Conservation (phyloP, 2,113 vertebrate genomes). For the Cranoglanis bouderius region DNA sequence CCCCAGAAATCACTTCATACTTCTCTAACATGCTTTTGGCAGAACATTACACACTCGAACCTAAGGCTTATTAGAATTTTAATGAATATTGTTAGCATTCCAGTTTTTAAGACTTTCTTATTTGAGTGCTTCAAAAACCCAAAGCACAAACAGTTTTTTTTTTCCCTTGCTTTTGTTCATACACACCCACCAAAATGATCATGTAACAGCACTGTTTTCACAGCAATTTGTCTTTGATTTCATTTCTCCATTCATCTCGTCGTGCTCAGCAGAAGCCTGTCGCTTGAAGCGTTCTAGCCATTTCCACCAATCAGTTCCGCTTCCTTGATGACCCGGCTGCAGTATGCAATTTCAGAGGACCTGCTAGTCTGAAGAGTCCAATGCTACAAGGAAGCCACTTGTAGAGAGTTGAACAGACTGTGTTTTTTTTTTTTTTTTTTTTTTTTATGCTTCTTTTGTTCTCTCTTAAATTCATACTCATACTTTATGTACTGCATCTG, state of each 20-base stretch:
- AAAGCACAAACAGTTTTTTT: neutral
- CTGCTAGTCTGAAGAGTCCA: neutral
- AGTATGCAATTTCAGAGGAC: neutral
- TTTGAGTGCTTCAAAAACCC: neutral
- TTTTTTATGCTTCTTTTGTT: neutral
- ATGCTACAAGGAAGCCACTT: neutral
- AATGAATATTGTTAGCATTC: neutral
- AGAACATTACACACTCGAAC: neutral
- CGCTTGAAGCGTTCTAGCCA: neutral
- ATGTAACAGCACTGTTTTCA: neutral
- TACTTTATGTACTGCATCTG: neutral
- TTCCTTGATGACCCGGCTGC: neutral
- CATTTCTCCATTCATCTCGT: constrained; percentile 15
- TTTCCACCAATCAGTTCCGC: constrained; percentile 23
- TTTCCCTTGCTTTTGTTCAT: neutral
- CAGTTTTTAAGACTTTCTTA: neutral
- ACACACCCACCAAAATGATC: neutral
- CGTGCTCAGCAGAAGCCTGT: neutral
- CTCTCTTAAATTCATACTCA: neutral
- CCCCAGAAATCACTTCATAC: neutral
- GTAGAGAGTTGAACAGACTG: neutral
- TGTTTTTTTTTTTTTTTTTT: neutral
- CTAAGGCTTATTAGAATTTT: neutral
- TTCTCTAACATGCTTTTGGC: neutral
- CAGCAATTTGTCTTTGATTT: constrained; percentile 17